Conservation (phyloP, 1,140 invertebrate species). For the Hestina assimilis region DNA sequence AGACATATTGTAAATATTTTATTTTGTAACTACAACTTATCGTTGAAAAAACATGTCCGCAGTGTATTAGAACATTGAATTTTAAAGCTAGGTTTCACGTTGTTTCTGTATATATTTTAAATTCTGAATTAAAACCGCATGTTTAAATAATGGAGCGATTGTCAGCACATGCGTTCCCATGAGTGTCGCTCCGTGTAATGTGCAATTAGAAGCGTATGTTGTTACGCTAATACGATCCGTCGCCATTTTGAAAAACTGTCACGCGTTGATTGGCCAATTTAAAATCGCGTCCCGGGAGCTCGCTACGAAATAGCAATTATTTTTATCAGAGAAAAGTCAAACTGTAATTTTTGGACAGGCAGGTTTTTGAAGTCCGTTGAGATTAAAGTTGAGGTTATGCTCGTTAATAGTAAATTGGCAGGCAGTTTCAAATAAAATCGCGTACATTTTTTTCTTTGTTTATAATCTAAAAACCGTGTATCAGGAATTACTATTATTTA, state of each 20-base stretch:
- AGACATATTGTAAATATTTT: too few species aligned
- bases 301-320: conserved; percentile 36
- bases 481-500: background rate
- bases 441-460: background rate
- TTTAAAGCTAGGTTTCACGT: conserved; percentile 7
- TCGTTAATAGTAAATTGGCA: conserved; percentile 20
- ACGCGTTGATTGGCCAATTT: conserved; percentile 38
- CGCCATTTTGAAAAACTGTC: conserved; percentile 37
- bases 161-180: conserved; percentile 1
- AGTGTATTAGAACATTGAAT: too few species aligned
- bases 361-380: conserved; percentile 14
- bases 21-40: too few species aligned
- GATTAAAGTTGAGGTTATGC: conserved; percentile 22
- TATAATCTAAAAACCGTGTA: background rate
- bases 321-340: conserved; percentile 29
- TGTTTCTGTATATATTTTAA: too few species aligned
- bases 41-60: too few species aligned
- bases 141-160: too few species aligned
- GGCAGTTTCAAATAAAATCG: too few species aligned
- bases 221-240: conserved; percentile 29
- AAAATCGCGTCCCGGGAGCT: conserved; percentile 28
- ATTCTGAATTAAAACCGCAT: too few species aligned
- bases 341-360: conserved; percentile 25
- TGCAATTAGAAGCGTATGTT: conserved; percentile 27
- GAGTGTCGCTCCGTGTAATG: conserved; percentile 25